Conservation (phyloP, 2,888 invertebrate species). For the Amorpha juglandis region DNA sequence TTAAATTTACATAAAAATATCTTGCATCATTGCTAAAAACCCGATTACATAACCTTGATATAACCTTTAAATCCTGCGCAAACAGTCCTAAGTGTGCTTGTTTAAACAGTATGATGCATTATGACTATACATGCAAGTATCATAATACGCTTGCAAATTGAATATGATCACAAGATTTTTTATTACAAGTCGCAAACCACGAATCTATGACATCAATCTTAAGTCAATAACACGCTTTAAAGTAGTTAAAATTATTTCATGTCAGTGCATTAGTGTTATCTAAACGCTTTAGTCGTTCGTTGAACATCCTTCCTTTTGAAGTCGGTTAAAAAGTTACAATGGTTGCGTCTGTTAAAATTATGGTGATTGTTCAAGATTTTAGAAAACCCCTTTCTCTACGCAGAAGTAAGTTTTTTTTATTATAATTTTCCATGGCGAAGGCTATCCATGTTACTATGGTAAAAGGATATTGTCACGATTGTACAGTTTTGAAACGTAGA, state of each 20-base stretch:
- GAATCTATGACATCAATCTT: conserved; percentile 58
- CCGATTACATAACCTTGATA: neutral
- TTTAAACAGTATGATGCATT: conserved; percentile 34
- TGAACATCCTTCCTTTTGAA: neutral
- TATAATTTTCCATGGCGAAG: neutral
- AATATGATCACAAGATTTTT: conserved; percentile 43
- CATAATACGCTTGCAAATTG: conserved; percentile 35
- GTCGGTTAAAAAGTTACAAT: conserved; percentile 40
- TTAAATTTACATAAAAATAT: neutral
- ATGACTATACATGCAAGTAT: conserved; percentile 19
- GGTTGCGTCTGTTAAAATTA: conserved; percentile 52
- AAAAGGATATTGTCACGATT: neutral
- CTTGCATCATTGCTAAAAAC: too few species aligned
- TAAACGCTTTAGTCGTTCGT: conserved; percentile 39
- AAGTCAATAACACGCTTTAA: conserved; percentile 44
- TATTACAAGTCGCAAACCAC: conserved; percentile 45
- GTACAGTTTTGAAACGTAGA: too few species aligned
- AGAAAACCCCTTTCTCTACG: conserved; percentile 40
- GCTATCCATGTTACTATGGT: neutral
- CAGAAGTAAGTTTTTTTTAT: conserved; percentile 54
- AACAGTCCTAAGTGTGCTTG: neutral
- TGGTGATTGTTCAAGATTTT: conserved; percentile 50
- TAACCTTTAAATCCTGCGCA: neutral
- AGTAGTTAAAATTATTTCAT: conserved; percentile 24
- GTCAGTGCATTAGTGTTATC: conserved; percentile 45